Percentiles rank a stretch among this genome's conserved stretches.
Evolutionary conservation across 2,888 invertebrate species (phyloP).

Genomic region (Drosophila anceps): DNA sequence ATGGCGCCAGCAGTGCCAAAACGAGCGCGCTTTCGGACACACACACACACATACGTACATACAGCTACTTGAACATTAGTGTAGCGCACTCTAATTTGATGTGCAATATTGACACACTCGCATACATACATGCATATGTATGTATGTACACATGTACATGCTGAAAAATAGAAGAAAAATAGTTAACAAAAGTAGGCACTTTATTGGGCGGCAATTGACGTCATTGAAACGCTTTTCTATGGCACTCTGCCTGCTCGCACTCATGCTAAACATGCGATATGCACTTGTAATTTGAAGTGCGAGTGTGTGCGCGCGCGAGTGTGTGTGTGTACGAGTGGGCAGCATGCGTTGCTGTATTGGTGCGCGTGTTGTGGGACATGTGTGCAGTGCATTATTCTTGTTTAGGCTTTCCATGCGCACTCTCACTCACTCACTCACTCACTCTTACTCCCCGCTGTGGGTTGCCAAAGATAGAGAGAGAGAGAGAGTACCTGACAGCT

Average conservation of each 20-base stretch:
- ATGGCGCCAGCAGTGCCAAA: slow-evolving; percentile 48
- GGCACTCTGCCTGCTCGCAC: slow-evolving; percentile 50
- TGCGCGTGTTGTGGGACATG: slow-evolving; percentile 72
- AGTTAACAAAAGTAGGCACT: slow-evolving; percentile 36
- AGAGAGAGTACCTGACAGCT: slow-evolving; percentile 54
- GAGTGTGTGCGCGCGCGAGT: slow-evolving; percentile 18
- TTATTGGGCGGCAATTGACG: slow-evolving; percentile 66
- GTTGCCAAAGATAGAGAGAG: slow-evolving; percentile 25
- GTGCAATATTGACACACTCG: slow-evolving; percentile 15
- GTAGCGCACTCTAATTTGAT: slow-evolving; percentile 13
- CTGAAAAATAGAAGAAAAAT: background rate
- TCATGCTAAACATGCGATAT: slow-evolving; percentile 45
- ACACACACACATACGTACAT: background rate
- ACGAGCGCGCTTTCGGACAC: slow-evolving; percentile 1
- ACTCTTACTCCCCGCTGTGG: slow-evolving; percentile 24
- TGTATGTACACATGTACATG: no score
- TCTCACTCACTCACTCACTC: slow-evolving; percentile 55
- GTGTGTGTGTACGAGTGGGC: slow-evolving; percentile 41
- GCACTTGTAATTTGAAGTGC: slow-evolving; percentile 63
- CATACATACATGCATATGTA: no score
- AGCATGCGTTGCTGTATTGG: slow-evolving; percentile 52
- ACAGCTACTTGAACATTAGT: slow-evolving; percentile 7
- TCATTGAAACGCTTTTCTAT: slow-evolving; percentile 60
- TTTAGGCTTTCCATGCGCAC: slow-evolving; percentile 59
- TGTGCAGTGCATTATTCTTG: slow-evolving; percentile 72